Conservation (phyloP, 2,888 invertebrate species). For the Drosophila pegasa region DNA sequence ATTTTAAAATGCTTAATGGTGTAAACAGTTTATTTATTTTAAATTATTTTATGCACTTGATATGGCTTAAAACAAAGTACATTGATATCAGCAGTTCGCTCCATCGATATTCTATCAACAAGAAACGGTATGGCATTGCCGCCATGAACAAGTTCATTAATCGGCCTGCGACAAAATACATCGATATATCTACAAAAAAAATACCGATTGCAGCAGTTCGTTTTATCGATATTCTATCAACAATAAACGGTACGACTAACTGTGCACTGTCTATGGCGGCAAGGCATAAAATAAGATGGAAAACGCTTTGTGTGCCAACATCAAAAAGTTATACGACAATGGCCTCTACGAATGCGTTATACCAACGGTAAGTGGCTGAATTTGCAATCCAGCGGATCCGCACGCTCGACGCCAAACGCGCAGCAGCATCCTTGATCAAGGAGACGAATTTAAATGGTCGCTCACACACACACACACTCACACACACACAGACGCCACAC, state of each 20-base stretch:
- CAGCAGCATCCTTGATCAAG: slow-evolving; percentile 2
- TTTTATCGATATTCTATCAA: slow-evolving; percentile 28
- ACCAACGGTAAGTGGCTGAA: slow-evolving; percentile 87
- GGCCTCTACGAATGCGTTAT: slow-evolving; percentile 90
- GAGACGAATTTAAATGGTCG: slow-evolving; percentile 1
- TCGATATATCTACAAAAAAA: neutral
- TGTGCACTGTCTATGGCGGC: slow-evolving; percentile 39
- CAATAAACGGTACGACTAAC: slow-evolving; percentile 22
- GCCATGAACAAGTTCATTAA: neutral
- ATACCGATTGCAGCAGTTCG: neutral
- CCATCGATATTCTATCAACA: slow-evolving; percentile 30
- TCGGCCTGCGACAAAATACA: neutral
- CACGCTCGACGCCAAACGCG: neutral
- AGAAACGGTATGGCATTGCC: slow-evolving; percentile 23
- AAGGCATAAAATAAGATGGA: slow-evolving; percentile 83
- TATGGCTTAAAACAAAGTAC: neutral
- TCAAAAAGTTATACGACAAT: slow-evolving; percentile 89
- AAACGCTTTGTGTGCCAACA: slow-evolving; percentile 88
- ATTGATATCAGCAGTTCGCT: neutral
- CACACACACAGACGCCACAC: neutral
- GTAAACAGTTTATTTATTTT: no score
- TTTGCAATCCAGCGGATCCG: neutral
- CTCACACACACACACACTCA: neutral
- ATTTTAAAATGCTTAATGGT: no score
- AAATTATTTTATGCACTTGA: no score